phyloP scores from a whole-genome alignment of 2,113 vertebrate species.

The Archilochus colubris region DNA sequence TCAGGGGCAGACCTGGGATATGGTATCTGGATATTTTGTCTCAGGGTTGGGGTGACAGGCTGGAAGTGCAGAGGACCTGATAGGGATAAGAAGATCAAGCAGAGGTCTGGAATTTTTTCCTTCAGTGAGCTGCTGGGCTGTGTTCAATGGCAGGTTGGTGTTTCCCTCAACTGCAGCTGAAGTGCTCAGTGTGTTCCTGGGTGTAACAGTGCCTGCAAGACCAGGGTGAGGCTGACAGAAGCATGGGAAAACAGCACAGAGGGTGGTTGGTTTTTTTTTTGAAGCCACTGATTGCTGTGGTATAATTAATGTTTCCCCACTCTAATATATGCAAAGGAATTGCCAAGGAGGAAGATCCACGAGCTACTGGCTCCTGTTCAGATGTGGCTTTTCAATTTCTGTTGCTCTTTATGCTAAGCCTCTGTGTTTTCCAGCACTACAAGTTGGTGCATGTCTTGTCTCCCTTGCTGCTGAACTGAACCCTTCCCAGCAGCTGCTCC shows the following conservation, averaged over 20 bases:
- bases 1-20: neutral
- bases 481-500: neutral
- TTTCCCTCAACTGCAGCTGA: neutral
- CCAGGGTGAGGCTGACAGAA: neutral
- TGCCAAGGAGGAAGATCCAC: neutral
- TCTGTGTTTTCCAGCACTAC: neutral
- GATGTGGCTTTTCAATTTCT: neutral
- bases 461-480: neutral
- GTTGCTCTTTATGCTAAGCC: neutral
- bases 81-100: neutral
- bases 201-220: neutral
- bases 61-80: neutral
- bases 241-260: neutral
- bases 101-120: neutral
- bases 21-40: fast-evolving
- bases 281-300: neutral
- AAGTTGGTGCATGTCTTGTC: neutral
- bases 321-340: neutral
- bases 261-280: neutral
- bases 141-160: fast-evolving
- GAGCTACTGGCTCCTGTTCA: conserved; percentile 22
- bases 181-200: neutral
- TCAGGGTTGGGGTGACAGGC: neutral
- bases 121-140: neutral
- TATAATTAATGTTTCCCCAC: conserved; percentile 7